Evolutionary conservation across 1,140 invertebrate species (phyloP), one percentile per base, ranked within the genome.

Genomic region (Drosophila pruinosa): DNA sequence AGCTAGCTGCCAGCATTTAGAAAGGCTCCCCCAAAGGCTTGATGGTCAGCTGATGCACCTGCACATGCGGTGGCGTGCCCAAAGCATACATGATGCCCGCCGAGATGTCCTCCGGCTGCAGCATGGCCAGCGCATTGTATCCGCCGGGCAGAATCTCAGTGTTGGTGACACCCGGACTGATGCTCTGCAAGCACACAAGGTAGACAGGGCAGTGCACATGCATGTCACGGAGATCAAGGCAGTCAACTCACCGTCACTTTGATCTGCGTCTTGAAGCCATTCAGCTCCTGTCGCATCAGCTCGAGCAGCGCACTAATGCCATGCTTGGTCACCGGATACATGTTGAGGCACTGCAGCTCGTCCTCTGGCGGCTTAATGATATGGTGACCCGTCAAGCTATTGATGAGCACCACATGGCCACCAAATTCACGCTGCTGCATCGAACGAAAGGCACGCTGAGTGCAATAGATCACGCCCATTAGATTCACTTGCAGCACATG

Each of bases 401-500:
- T 90, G 14, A 90, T 80, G 3, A 90, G 59, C 24, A 89, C 70
- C 21, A 96, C 93, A 71, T 96, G 95, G 0, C 96, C 96, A 57
- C 93, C 91, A n/a, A 94, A 92, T 0, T 92, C 91, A 1, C 93
- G 92, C 65, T 93, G 93, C 59, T 89, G 93, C 95, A 97, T 96
- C 0, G 93, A 94, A 34, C 93, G 93, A 2, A 96, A 90, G 12
- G 94, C 93, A 72, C 94, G 93, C 36, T 94, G 92, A 0, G 94
- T 94, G 56, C 95, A 95, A 31, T 94, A 91, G 10, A 93, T 92
- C 0, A 95, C 77, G 0, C 92, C 95, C 47, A 95, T 91, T 0
- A 96, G 91, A 76, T 97, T 97, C 0, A 94, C 93, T 38, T 96
- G 93, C 28, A 96, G 63, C 57, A 94, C 93, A 31, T 78, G 59